Evolutionary conservation across 2,888 invertebrate genomes (phyloP).

Genomic region (Pandemis corylana): DNA sequence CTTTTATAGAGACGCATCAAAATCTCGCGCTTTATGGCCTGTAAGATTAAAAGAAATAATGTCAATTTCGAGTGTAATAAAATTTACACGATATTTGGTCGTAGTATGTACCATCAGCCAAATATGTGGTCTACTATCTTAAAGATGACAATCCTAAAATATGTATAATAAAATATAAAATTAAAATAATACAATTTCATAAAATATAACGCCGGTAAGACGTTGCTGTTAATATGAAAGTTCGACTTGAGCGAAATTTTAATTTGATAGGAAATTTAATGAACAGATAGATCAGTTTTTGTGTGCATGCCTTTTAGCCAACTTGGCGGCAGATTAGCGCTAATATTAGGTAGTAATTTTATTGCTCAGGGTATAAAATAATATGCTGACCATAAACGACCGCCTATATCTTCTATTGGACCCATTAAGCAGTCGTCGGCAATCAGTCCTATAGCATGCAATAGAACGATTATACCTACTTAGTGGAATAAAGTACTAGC

Average conservation of each 20-base stretch:
- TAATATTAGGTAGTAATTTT: neutral
- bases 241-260: too few relatives aligned
- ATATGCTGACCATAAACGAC: too few relatives aligned
- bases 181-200: too few relatives aligned
- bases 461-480: neutral
- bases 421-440: neutral
- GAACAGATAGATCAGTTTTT: too few relatives aligned
- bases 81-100: neutral
- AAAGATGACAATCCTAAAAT: too few relatives aligned
- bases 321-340: neutral
- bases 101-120: neutral
- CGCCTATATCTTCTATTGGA: neutral
- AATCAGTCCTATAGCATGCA: neutral
- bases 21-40: constrained; percentile 23
- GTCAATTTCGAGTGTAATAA: neutral
- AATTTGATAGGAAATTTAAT: too few relatives aligned
- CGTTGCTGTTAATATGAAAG: too few relatives aligned
- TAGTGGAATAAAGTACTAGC: neutral
- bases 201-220: too few relatives aligned
- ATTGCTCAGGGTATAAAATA: neutral
- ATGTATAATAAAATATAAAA: too few relatives aligned
- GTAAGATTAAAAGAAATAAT: neutral
- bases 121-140: too few relatives aligned
- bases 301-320: neutral
- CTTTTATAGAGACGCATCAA: constrained; percentile 2